These are phyloP conservation scores for Fundulus diaphanus DNA, from an alignment of 2,797 vertebrate species.

Conservation along the genomic window DNA sequence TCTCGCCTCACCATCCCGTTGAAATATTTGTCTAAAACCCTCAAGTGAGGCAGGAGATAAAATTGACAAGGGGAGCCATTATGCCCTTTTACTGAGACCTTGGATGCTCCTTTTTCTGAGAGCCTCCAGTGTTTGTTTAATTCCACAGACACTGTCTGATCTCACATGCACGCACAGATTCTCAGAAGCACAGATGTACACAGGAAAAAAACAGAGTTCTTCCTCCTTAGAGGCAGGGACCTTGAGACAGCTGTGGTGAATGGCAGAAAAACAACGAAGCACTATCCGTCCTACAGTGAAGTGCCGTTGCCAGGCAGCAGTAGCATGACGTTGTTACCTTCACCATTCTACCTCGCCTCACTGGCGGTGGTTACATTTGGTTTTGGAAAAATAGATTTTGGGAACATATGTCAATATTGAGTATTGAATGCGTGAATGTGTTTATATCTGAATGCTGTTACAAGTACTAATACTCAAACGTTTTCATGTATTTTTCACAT, in stretches of 20 bases:
- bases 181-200: conserved; percentile 8
- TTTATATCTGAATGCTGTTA: not conserved
- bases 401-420: not conserved
- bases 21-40: conserved; percentile 22
- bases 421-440: not conserved
- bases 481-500: too few relatives aligned
- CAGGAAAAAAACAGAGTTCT: conserved; percentile 27
- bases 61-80: conserved; percentile 4
- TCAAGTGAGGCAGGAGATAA: conserved; percentile 10
- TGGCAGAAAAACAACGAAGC: conserved; percentile 74
- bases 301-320: conserved; percentile 81
- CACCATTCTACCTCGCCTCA: conserved; percentile 21
- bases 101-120: conserved; percentile 14
- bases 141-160: not conserved
- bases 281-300: conserved; percentile 67
- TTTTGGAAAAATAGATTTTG: not conserved
- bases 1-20: not conserved
- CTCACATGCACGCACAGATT: conserved; percentile 9
- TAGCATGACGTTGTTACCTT: conserved; percentile 52
- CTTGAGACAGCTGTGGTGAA: conserved; percentile 75
- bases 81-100: conserved; percentile 28
- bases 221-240: conserved; percentile 58
- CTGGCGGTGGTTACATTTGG: conserved; percentile 2
- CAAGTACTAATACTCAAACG: too few relatives aligned
- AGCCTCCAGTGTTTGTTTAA: conserved; percentile 45